Evolutionary conservation across 2,888 invertebrate genomes (phyloP).

Genomic region (Ashinkailepas kermadecensis): DNA sequence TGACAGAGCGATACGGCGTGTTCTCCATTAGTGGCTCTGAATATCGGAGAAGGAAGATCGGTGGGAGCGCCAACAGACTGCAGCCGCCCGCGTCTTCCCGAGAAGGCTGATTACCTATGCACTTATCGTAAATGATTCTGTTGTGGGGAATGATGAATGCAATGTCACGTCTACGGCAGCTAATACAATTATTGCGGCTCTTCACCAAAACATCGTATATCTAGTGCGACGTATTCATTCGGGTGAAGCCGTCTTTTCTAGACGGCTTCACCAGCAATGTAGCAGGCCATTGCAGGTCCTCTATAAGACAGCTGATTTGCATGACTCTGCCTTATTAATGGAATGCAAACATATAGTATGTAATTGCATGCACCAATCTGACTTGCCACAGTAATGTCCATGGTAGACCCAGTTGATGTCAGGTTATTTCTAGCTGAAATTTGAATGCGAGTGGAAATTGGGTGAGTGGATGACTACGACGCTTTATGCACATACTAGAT

Average conservation of each 20-base stretch:
- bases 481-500: no score
- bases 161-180: not conserved
- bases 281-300: not conserved
- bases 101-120: conserved; percentile 10
- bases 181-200: not conserved
- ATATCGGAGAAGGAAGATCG: no score
- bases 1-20: no score
- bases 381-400: no score
- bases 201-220: not conserved
- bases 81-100: not conserved
- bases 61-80: not conserved
- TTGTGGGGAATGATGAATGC: not conserved
- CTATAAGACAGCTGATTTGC: not conserved
- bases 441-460: no score
- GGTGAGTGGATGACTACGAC: no score
- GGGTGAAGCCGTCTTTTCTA: no score
- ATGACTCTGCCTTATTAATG: not conserved
- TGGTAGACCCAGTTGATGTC: no score
- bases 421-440: no score
- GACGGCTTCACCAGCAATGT: no score
- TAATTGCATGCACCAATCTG: no score
- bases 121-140: conserved; percentile 18
- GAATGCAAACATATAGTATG: no score
- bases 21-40: not conserved
- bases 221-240: not conserved